Base-by-base conservation (phyloP, 2,888 invertebrate genomes). In the Limnephilus lunatus region DNA sequence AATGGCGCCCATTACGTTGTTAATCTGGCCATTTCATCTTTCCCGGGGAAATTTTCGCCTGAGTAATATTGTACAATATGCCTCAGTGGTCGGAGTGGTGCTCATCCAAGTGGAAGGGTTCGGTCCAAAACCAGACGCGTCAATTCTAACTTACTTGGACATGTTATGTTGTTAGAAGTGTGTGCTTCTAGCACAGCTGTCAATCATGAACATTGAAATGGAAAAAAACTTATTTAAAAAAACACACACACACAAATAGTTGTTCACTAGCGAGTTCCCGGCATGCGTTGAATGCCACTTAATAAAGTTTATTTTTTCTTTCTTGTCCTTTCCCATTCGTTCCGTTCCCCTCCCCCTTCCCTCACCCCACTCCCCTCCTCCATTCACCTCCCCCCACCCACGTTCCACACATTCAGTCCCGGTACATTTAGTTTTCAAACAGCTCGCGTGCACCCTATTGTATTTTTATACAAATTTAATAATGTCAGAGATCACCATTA, bases 21-120 rank as follows among this genome's bases (percentile, higher is more conserved):
- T 89, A 89, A 90, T 90, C 90, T 90, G 83, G 44, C 83, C 90
- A 83, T 90, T 90, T 48, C 90, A 90, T 90, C 90, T 90, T 83
- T 90, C 53, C 31, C 48, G 39, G 32, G 48, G 32, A 48, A 90
- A 90, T 83, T 82, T 48, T 83, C 82, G 83, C 48, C 83, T 48
- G 48, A 81, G 44, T 48, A 81, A 90, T 83, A 90, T 83, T 44
- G 32, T 32, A 90, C 90, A 90, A 90, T 90, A 90, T 83, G 44
- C 30, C 53, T 32, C 53, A 31, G 31, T 31, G 68, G 87, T 31
- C 53, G 14, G 32, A 53, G 53, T 19, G 53, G n/a, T 25, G 87
- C 19, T 32, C 53, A 68, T 30, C 87, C 15, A 25, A 7, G 32
- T n/a, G 87, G 87, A 86, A 86, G 87, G 53, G 68, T 87, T 87